A percentile compares a stretch with the other conserved stretches of the same genome.
phyloP scores from a whole-genome alignment of 2,888 invertebrate genomes.

The Deroplatys truncata region DNA sequence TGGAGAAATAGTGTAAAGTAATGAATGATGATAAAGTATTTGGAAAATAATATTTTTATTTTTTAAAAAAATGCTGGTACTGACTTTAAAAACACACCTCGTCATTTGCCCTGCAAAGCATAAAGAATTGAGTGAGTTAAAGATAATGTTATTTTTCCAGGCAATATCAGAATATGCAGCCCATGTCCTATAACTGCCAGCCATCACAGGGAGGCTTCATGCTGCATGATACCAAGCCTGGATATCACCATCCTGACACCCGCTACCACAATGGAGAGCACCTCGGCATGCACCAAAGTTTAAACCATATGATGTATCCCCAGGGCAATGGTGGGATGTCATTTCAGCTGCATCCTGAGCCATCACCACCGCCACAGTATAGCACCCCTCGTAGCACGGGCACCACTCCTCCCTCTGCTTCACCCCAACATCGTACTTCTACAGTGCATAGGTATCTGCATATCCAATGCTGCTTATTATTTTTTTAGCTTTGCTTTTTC shows the following conservation, averaged over 20 bases:
- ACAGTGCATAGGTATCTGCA: neutral
- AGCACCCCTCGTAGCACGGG: conserved; percentile 45
- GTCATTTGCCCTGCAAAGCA: too few species aligned
- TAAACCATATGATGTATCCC: conserved; percentile 19
- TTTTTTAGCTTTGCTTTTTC: too few species aligned
- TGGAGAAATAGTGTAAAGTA: too few species aligned
- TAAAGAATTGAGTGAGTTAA: too few species aligned
- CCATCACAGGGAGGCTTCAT: conserved; percentile 51
- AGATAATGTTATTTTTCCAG: neutral
- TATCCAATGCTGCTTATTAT: too few species aligned
- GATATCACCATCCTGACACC: conserved; percentile 17
- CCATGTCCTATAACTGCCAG: conserved; percentile 22
- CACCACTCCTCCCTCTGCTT: conserved; percentile 54
- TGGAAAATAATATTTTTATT: too few species aligned
- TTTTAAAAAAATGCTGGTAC: too few species aligned
- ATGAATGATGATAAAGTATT: too few species aligned
- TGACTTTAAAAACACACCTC: too few species aligned
- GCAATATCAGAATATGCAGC: conserved; percentile 17
- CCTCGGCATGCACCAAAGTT: conserved; percentile 26
- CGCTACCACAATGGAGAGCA: conserved; percentile 65
- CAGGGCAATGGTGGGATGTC: conserved; percentile 1
- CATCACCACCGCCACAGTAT: conserved; percentile 44
- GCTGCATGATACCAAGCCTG: conserved; percentile 54
- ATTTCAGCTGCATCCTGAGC: conserved; percentile 52
- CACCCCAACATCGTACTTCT: conserved; percentile 59